A percentile compares a stretch with the other conserved stretches of the same genome.
These are phyloP conservation scores for Mantis religiosa DNA, from an alignment of 2,888 invertebrate species.

Conservation along the genomic window DNA sequence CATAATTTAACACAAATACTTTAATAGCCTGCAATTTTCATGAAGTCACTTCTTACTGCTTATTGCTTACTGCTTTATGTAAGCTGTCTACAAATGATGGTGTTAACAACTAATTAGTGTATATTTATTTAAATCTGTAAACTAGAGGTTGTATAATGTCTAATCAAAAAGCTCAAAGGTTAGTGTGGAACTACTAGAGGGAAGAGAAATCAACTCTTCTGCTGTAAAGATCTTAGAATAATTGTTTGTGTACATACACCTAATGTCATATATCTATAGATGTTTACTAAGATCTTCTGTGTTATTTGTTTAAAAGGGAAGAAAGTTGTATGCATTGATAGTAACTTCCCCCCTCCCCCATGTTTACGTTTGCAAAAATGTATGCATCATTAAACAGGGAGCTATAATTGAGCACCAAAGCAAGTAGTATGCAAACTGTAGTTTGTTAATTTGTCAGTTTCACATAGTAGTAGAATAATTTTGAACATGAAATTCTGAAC, in stretches of 20 bases:
- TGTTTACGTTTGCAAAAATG: too few relatives aligned
- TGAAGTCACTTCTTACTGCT: neutral
- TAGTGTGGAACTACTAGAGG: neutral
- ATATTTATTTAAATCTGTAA: neutral
- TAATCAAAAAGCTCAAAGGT: neutral
- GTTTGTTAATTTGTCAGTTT: too few relatives aligned
- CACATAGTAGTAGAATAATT: too few relatives aligned
- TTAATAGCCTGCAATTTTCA: neutral
- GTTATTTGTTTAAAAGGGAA: too few relatives aligned
- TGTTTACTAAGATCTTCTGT: too few relatives aligned
- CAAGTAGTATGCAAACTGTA: too few relatives aligned
- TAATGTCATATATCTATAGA: neutral
- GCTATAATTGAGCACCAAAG: too few relatives aligned
- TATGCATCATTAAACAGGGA: too few relatives aligned
- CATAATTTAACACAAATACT: neutral
- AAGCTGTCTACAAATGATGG: neutral
- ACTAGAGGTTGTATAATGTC: neutral
- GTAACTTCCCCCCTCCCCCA: too few relatives aligned
- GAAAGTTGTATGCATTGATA: too few relatives aligned
- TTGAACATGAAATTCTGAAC: too few relatives aligned
- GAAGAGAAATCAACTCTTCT: neutral
- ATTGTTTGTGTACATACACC: neutral
- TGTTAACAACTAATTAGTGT: neutral
- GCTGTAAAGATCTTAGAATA: neutral
- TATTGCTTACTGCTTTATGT: too few relatives aligned